Base-by-base conservation (phyloP, 64 coral and sea anemone species). In the Orbicella faveolata region DNA sequence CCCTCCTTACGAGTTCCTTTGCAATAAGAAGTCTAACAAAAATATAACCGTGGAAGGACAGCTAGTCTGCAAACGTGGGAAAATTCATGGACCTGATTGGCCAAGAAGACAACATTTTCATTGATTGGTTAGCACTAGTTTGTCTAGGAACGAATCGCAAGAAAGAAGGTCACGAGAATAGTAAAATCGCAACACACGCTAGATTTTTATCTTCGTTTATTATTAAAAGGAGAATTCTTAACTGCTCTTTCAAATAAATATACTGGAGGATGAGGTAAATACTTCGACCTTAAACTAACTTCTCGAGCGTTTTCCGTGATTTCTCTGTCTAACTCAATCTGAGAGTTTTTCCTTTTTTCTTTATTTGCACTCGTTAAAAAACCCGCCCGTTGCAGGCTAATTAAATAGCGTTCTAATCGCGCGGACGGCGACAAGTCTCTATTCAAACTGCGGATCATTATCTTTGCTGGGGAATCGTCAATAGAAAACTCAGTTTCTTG, bases 221-320 rank as follows among this genome's bases (percentile, higher is more conserved):
- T 81, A 63, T 81, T 63, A 30, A 81, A 81, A 63, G 73, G 74
- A 14, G 54, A 88, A 66, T 66, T 12, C 25, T 37, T 62, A 6
- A 77, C 36, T 36, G 18, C 34, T 17, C 75, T 77, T 23, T 88
- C 37, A 66, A 88, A 88, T 66, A 88, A 67, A 33, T 77, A 63
- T 2, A 88, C 74, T 0, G 87, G 87, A 63, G 87, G 87, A 25
- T 88, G 73, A 13, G 87, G 87, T 18, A 65, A 19, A 51, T 66
- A 88, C 73, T 78, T 75, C 12, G 87, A 88, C 18, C 53, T 88
- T 11, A 88, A 77, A 69, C 19, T 72, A 70, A 85, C 11, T 53
- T 41, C 41, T 51, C 82, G 55, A 15, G 11, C 82, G 39, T 72
- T 85, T 21, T 37, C 35, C 6, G 82, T 85, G 7, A 85, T 52